Evolutionary conservation across 2,797 vertebrate genomes (phyloP).

Genomic region (Falco cherrug): DNA sequence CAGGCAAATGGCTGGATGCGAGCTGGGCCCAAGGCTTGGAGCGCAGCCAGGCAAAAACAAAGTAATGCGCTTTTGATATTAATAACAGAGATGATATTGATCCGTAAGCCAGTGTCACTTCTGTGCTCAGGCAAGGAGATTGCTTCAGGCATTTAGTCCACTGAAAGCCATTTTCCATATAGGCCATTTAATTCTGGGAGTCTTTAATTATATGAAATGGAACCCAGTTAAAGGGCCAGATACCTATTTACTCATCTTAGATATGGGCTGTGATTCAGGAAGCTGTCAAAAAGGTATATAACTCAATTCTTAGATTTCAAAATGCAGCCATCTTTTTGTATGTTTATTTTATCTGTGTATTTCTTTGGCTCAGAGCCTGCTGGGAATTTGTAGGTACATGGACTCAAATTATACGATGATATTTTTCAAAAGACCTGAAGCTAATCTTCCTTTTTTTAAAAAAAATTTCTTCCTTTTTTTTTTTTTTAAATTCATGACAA

Average conservation of each 20-base stretch:
- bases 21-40: conserved; percentile 83
- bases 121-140: conserved; percentile 79
- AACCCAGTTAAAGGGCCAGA: conserved; percentile 82
- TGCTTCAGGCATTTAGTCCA: conserved; percentile 90
- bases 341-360: conserved; percentile 73
- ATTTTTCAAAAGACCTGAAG: conserved; percentile 74
- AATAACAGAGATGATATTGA: conserved; percentile 99
- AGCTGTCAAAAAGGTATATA: conserved; percentile 78
- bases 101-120: conserved; percentile 84
- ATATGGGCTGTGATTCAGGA: conserved; percentile 77
- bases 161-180: conserved; percentile 94
- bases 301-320: conserved; percentile 78
- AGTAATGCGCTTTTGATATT: conserved; percentile 99
- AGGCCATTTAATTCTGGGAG: conserved; percentile 92
- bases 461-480: background rate
- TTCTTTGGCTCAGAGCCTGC: conserved; percentile 72
- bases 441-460: conserved; percentile 40
- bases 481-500: conserved; percentile 43
- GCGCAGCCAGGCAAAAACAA: conserved; percentile 91
- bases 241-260: conserved; percentile 70
- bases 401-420: conserved; percentile 73
- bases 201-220: conserved; percentile 98
- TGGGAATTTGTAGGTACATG: conserved; percentile 73
- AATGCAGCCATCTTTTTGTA: conserved; percentile 69
- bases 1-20: conserved; percentile 88